Evolutionary conservation across 2,113 vertebrate genomes (phyloP).

Genomic region (Alces alces): DNA sequence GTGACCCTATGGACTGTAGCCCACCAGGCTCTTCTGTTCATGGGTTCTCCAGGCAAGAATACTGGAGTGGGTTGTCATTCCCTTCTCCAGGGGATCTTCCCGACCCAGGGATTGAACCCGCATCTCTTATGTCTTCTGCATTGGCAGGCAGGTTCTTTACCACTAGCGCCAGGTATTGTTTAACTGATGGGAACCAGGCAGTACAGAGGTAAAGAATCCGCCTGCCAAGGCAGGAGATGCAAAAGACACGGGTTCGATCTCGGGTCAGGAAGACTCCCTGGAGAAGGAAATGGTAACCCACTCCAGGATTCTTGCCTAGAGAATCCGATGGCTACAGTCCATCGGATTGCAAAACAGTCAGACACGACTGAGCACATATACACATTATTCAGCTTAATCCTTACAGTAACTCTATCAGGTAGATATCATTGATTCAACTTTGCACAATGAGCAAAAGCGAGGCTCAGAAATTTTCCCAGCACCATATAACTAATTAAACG

Average conservation of each 20-base stretch:
- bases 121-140: neutral
- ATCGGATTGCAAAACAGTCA: neutral
- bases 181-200: neutral
- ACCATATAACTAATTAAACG: neutral
- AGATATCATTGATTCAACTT: neutral
- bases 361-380: neutral
- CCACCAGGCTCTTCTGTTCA: neutral
- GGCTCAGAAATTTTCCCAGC: neutral
- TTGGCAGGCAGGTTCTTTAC: neutral
- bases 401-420: neutral
- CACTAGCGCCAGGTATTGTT: neutral
- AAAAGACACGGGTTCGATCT: neutral
- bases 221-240: neutral
- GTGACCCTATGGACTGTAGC: neutral
- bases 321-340: neutral
- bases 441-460: neutral
- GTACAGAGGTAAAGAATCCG: neutral
- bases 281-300: neutral
- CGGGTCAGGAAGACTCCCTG: neutral
- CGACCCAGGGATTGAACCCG: neutral
- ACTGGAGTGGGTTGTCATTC: neutral
- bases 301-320: neutral
- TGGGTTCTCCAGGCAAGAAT: neutral
- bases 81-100: neutral
- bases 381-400: neutral